Evolutionary conservation across 2,113 vertebrate genomes (phyloP).

Genomic region (Rhipidura dahli): DNA sequence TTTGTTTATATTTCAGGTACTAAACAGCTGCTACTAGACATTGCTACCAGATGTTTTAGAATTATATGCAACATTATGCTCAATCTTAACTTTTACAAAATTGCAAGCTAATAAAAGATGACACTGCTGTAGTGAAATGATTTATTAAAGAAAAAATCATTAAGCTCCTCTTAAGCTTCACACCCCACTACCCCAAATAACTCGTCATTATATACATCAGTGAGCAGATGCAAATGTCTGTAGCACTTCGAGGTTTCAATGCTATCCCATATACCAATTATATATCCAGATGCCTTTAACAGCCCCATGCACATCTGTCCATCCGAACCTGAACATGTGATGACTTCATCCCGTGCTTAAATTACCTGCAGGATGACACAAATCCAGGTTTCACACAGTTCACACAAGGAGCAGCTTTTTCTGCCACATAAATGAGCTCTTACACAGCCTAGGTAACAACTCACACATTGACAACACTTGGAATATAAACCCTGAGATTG

Average conservation of each 20-base stretch:
- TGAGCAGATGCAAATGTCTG: slow-evolving; percentile 1
- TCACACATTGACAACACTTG: background rate
- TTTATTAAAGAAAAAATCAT: slow-evolving; percentile 69
- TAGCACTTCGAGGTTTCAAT: background rate
- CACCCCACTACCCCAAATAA: slow-evolving; percentile 44
- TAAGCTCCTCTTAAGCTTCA: slow-evolving; percentile 58
- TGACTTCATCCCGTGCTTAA: background rate
- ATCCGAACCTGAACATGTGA: background rate
- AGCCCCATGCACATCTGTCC: background rate
- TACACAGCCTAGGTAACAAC: background rate
- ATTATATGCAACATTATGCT: slow-evolving; percentile 77
- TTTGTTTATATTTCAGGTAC: slow-evolving; percentile 76
- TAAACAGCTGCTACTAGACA: slow-evolving; percentile 74
- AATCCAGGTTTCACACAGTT: background rate
- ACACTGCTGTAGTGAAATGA: slow-evolving; percentile 59
- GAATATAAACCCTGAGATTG: background rate
- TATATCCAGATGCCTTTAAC: background rate
- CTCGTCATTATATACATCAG: background rate
- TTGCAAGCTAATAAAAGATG: slow-evolving; percentile 68
- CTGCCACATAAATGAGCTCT: background rate
- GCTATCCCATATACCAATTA: background rate
- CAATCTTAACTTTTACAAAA: slow-evolving; percentile 69
- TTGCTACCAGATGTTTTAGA: slow-evolving; percentile 75
- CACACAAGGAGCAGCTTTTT: background rate
- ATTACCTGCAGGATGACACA: background rate